A percentile compares a stretch with the other conserved stretches of the same genome.
Conservation (phyloP, 2,113 vertebrate genomes). For the Onychostruthus taczanowskii region DNA sequence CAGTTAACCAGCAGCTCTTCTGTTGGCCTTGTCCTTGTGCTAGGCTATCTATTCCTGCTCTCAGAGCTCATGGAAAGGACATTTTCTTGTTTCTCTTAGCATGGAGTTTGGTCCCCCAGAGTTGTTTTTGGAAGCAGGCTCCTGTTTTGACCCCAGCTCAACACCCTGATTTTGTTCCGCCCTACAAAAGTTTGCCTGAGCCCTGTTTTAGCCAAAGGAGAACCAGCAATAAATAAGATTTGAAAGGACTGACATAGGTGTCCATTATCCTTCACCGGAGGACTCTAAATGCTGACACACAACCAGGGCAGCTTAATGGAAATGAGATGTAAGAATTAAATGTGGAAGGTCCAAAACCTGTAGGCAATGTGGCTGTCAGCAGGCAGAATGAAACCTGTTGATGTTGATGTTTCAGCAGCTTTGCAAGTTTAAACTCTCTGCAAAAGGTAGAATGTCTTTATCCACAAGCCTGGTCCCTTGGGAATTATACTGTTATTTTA, state of each 20-base stretch:
- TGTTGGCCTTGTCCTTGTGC: neutral
- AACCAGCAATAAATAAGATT: neutral
- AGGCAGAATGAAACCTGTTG: slow-evolving; percentile 10
- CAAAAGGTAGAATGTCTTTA: slow-evolving; percentile 69
- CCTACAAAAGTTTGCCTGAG: neutral
- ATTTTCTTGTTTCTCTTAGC: neutral
- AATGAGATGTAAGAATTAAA: neutral
- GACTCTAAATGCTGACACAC: neutral
- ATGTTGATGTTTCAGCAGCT: slow-evolving; percentile 42
- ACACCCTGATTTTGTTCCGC: neutral
- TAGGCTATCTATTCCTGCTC: neutral
- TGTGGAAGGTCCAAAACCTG: neutral
- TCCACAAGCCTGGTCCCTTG: slow-evolving; percentile 49
- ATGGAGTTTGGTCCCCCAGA: neutral
- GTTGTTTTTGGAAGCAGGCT: neutral
- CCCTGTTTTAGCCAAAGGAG: neutral
- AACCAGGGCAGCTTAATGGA: neutral
- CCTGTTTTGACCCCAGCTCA: neutral
- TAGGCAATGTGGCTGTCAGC: slow-evolving; percentile 8
- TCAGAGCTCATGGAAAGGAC: neutral
- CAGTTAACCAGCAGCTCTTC: neutral
- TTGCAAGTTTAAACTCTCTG: slow-evolving; percentile 63
- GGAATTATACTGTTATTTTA: slow-evolving; percentile 78
- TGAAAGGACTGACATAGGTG: neutral
- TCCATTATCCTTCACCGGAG: neutral